Evolutionary conservation across 2,797 vertebrate genomes (phyloP).

Genomic region (Emydoidea blandingii): DNA sequence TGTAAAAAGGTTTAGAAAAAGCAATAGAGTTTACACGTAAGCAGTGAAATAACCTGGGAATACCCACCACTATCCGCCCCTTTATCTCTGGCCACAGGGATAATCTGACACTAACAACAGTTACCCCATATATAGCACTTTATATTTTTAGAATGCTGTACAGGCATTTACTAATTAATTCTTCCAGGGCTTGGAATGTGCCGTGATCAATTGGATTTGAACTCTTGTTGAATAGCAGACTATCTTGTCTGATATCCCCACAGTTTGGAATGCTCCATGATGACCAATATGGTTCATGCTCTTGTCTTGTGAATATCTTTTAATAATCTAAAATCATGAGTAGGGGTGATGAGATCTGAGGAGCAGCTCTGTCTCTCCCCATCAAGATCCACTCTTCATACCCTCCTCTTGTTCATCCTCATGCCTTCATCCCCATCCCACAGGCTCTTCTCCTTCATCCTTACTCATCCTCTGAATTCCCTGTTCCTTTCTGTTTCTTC

Average conservation of each 20-base stretch:
- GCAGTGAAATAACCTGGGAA: neutral
- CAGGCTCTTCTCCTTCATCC: neutral
- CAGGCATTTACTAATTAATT: neutral
- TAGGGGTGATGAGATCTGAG: neutral
- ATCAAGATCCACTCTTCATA: neutral
- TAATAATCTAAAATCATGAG: neutral
- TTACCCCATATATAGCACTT: neutral
- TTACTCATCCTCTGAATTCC: neutral
- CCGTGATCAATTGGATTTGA: neutral
- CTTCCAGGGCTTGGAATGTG: neutral
- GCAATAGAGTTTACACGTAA: neutral
- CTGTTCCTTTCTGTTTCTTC: neutral
- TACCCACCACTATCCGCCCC: neutral
- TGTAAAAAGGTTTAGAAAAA: neutral
- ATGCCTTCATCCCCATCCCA: neutral
- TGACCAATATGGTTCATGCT: neutral
- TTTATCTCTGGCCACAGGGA: neutral
- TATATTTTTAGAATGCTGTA: neutral
- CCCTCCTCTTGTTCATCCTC: neutral
- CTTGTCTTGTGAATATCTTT: slow-evolving; percentile 14
- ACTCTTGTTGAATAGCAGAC: neutral
- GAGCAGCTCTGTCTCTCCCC: neutral
- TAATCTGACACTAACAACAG: neutral
- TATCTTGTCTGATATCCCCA: neutral
- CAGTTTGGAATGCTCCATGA: neutral